Percentiles rank a stretch among this genome's conserved stretches.
Conservation (phyloP, 2,888 invertebrate genomes). For the Nomada fabriciana region DNA sequence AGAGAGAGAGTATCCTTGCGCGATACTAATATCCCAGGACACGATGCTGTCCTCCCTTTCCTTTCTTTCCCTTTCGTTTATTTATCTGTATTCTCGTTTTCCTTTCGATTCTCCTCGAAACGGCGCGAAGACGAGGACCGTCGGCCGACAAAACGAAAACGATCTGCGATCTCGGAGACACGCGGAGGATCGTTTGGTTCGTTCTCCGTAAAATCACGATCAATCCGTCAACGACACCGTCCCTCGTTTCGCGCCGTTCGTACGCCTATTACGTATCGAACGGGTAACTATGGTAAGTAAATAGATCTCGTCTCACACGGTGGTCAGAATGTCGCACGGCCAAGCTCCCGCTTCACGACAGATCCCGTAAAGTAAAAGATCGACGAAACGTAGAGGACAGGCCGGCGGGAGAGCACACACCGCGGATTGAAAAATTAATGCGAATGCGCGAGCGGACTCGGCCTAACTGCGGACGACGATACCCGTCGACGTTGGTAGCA, state of each 20-base stretch:
- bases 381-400: background rate
- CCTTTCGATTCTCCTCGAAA: too few species aligned
- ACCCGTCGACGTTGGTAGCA: slow-evolving; percentile 75
- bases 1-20: slow-evolving; percentile 6
- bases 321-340: background rate
- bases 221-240: slow-evolving; percentile 30
- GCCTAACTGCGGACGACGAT: slow-evolving; percentile 82
- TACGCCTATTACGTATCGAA: background rate
- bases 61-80: background rate
- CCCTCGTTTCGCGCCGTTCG: slow-evolving; percentile 2
- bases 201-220: background rate
- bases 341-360: slow-evolving; percentile 13
- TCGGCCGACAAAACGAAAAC: too few species aligned
- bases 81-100: background rate
- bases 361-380: background rate
- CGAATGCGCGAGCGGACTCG: slow-evolving; percentile 84
- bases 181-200: too few species aligned
- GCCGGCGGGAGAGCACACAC: slow-evolving; percentile 26
- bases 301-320: background rate
- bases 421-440: slow-evolving; percentile 77
- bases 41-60: background rate
- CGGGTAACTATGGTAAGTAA: background rate
- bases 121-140: too few species aligned
- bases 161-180: too few species aligned
- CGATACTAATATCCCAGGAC: slow-evolving; percentile 9